phyloP scores from a whole-genome alignment of 2,888 invertebrate species.

The Camponotus fellah region DNA sequence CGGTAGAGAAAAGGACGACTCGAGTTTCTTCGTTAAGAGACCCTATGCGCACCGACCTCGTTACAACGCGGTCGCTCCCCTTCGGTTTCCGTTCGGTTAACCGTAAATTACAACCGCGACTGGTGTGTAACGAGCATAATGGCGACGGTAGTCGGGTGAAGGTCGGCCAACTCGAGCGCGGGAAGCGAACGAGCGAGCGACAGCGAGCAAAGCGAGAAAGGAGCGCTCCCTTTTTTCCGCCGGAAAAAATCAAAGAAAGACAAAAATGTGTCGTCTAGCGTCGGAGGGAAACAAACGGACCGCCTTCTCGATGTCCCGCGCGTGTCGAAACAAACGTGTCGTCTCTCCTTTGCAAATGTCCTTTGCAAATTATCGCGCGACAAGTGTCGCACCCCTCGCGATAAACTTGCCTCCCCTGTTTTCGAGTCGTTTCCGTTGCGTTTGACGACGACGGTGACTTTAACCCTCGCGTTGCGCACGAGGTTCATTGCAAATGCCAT shows the following conservation, averaged over 20 bases:
- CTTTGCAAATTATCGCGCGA: constrained; percentile 12
- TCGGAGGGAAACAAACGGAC: background rate
- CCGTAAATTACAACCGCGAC: constrained; percentile 84
- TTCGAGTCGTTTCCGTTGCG: constrained; percentile 43
- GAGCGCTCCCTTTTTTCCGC: background rate
- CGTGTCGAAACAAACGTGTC: constrained; percentile 18
- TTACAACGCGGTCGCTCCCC: constrained; percentile 78
- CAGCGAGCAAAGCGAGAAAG: constrained; percentile 45
- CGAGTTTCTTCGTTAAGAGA: constrained; percentile 73
- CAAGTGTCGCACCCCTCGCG: constrained; percentile 20
- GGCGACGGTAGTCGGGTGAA: constrained; percentile 84
- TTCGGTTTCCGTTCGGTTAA: constrained; percentile 84
- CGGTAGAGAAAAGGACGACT: constrained; percentile 23
- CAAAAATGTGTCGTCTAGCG: constrained; percentile 22
- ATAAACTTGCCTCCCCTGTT: constrained; percentile 18
- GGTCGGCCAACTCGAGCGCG: constrained; percentile 81
- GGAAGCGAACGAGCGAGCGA: constrained; percentile 58
- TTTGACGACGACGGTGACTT: background rate
- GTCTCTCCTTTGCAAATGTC: too few species aligned
- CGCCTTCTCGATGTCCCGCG: background rate
- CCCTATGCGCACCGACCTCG: constrained; percentile 75
- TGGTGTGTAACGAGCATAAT: constrained; percentile 84
- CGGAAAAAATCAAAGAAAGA: constrained; percentile 6
- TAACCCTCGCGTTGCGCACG: constrained; percentile 7
- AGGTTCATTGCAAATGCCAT: constrained; percentile 18